Evolutionary conservation across 2,113 vertebrate genomes (phyloP).

Genomic region (Pithys albifrons): DNA sequence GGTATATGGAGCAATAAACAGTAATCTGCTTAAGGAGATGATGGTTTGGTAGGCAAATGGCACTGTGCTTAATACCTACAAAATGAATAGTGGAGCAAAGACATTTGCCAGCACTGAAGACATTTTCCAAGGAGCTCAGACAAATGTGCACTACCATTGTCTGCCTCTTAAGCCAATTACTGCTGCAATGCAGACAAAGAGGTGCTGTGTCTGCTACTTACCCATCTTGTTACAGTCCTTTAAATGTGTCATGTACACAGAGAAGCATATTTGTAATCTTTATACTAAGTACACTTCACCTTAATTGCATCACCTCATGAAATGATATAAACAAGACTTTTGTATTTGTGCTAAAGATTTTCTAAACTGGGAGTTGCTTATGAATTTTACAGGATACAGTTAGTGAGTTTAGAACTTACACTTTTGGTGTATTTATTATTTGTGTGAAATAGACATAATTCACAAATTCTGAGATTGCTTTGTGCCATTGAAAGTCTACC

Average conservation of each 20-base stretch:
- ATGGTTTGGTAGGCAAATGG: slow-evolving; percentile 41
- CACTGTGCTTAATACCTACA: slow-evolving; percentile 4
- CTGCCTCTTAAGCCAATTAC: slow-evolving; percentile 63
- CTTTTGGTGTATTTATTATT: not conserved
- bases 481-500: not conserved
- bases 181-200: slow-evolving; percentile 55
- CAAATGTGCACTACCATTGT: not conserved
- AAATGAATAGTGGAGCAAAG: slow-evolving; percentile 43
- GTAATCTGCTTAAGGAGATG: slow-evolving; percentile 58
- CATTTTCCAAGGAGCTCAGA: slow-evolving; percentile 49
- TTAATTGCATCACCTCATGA: slow-evolving; percentile 59
- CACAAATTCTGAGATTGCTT: not conserved
- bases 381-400: not conserved
- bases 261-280: slow-evolving; percentile 63
- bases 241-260: slow-evolving; percentile 49
- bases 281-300: slow-evolving; percentile 61
- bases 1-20: slow-evolving; percentile 16
- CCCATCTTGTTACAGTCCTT: slow-evolving; percentile 43
- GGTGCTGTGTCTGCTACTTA: slow-evolving; percentile 57
- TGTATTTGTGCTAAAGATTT: slow-evolving; percentile 45
- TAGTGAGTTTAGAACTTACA: not conserved
- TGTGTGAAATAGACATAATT: not conserved
- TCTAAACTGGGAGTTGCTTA: not conserved
- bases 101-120: slow-evolving; percentile 29
- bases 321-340: slow-evolving; percentile 55